Evolutionary conservation across 92 coral and sea anemone genomes (phyloP).

Genomic region (Parazoanthus swiftii): DNA sequence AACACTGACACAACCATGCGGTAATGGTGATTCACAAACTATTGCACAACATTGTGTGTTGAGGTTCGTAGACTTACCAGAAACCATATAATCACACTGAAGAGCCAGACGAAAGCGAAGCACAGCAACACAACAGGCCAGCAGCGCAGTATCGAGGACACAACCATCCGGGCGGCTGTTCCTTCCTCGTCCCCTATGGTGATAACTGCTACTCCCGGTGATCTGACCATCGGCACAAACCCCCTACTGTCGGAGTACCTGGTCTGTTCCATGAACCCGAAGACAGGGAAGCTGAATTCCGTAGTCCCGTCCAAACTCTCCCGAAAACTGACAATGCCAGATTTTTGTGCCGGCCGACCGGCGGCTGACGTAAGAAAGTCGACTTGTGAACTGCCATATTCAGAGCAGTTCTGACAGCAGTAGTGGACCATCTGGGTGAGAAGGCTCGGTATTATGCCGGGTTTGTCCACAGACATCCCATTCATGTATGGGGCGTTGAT

Average conservation of each 20-base stretch:
- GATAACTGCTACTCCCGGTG: slow-evolving; percentile 59
- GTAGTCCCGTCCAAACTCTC: slow-evolving; percentile 30
- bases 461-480: not conserved
- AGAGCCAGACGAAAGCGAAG: slow-evolving; percentile 24
- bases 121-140: slow-evolving; percentile 47
- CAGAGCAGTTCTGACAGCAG: slow-evolving; percentile 59
- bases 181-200: slow-evolving; percentile 46
- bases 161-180: slow-evolving; percentile 38
- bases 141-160: slow-evolving; percentile 26
- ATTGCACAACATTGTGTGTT: not conserved
- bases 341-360: slow-evolving; percentile 22
- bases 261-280: slow-evolving; percentile 50
- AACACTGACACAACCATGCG: not conserved
- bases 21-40: not conserved
- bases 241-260: slow-evolving; percentile 49
- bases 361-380: slow-evolving; percentile 16
- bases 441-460: slow-evolving; percentile 49
- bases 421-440: slow-evolving; percentile 36
- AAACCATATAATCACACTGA: slow-evolving; percentile 45
- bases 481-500: slow-evolving; percentile 53
- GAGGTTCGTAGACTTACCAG: slow-evolving; percentile 38
- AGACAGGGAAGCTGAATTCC: slow-evolving; percentile 55
- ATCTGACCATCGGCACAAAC: slow-evolving; percentile 61
- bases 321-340: slow-evolving; percentile 47
- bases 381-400: slow-evolving; percentile 29